phyloP scores from a whole-genome alignment of 1,140 invertebrate genomes.

The Macrotrachela quadricornifera region DNA sequence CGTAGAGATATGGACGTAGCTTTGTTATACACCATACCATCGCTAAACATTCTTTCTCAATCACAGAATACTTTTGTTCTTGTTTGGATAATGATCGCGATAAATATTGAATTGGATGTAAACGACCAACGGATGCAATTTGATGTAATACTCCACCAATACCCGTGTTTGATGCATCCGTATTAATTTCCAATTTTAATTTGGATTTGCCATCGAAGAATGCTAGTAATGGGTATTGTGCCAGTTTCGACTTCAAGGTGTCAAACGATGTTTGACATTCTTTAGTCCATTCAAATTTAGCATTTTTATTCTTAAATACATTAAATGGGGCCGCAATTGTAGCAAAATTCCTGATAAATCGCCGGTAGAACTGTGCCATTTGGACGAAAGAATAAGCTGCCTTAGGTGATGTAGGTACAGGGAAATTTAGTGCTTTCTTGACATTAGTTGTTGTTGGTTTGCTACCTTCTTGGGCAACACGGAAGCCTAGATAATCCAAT shows the following conservation, averaged over 20 bases:
- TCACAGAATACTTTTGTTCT: slow-evolving; percentile 14
- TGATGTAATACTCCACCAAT: slow-evolving; percentile 13
- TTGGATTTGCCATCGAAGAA: slow-evolving; percentile 1
- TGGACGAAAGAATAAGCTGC: slow-evolving; percentile 17
- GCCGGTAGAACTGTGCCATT: slow-evolving; percentile 16
- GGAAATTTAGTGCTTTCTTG: slow-evolving; percentile 14
- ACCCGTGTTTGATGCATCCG: slow-evolving; percentile 11
- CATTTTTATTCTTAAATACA: slow-evolving; percentile 8
- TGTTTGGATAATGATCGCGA: not conserved
- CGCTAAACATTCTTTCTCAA: slow-evolving; percentile 14
- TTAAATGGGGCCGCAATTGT: slow-evolving; percentile 13
- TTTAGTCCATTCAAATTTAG: not conserved
- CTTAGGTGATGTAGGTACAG: slow-evolving; percentile 14
- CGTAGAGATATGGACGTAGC: slow-evolving; percentile 15
- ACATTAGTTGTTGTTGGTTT: slow-evolving; percentile 15
- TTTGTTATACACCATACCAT: slow-evolving; percentile 12
- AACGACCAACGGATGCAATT: slow-evolving; percentile 4
- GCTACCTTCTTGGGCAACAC: slow-evolving; percentile 13
- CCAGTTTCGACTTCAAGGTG: slow-evolving; percentile 10
- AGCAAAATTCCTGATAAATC: slow-evolving; percentile 14
- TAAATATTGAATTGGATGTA: slow-evolving; percentile 7
- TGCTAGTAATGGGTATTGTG: slow-evolving; percentile 5
- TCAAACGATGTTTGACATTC: slow-evolving; percentile 10
- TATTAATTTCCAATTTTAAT: slow-evolving; percentile 4
- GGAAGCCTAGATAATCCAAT: slow-evolving; percentile 15